Base-by-base conservation (phyloP, 1,140 invertebrate genomes). In the Drosophila pachea region DNA sequence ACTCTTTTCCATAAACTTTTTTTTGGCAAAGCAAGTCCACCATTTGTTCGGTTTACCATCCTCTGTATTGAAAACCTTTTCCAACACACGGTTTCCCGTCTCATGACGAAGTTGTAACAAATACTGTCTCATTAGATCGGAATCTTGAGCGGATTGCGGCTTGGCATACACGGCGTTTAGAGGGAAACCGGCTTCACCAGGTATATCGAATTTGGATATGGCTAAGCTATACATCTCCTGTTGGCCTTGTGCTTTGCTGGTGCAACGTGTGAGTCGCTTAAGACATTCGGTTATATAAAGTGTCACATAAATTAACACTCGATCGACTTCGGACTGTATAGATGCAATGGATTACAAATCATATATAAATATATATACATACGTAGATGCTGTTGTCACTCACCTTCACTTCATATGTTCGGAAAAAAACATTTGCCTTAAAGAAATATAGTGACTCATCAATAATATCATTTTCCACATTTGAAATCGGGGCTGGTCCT, bases 1-100 rank as follows among this genome's bases (percentile, higher is more conserved):
- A 45, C 97, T 98, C 89, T 99, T 99, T 87, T 99, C 98, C 98
- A 99, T 99, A 88, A 99, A 99, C 92, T 98, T 98, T 92, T 98
- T 98, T 89, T 98, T 98, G 11, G 97, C 95, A 91, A 99, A 99
- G 88, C 98, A 99, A 32, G 99, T 91, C 99, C 99, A 99, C 98
- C 98, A 99, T 91, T 99, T 99, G 86, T 96, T 98, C 9, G 98
- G 97, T 87, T 97, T 98, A 2, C 97, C 97, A 90, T 97, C 96
- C 68, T 96, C 94, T 16, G 94, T 93, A 45, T 93, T 93, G 90
- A 97, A 98, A 0, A 98, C 97, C 91, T 95, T 96, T 61, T 99
- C 97, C 89, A 95, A 93, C 11, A 99, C 92, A 68, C 99, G 92
- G 33, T 93, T 89, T 9, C 98, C 97, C 42, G 96, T 96, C 91